Conservation (phyloP, 2,888 invertebrate species). For the Leptinotarsa tumamoca region DNA sequence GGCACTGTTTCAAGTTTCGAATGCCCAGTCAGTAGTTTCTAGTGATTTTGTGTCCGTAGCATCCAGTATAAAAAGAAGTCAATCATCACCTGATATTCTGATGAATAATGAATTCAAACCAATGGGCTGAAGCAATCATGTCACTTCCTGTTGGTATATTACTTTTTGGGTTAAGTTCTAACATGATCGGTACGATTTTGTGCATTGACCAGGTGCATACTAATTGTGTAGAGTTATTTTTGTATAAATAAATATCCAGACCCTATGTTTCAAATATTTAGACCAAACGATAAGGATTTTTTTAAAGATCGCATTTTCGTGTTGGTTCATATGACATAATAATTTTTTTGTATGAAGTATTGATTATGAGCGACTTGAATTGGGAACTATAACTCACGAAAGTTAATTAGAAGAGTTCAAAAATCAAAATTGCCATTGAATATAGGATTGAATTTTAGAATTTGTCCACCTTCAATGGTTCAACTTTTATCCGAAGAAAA, state of each 20-base stretch:
- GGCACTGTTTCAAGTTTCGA: slow-evolving; percentile 54
- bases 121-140: neutral
- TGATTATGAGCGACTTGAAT: no score
- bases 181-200: slow-evolving; percentile 10
- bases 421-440: no score
- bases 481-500: no score
- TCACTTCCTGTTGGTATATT: neutral
- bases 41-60: slow-evolving; percentile 32
- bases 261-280: neutral
- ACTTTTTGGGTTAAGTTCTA: slow-evolving; percentile 31
- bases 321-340: no score
- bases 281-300: neutral
- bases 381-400: no score
- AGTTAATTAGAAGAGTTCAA: no score
- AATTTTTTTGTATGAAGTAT: no score
- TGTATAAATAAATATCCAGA: slow-evolving; percentile 1
- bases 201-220: neutral
- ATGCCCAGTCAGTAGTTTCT: slow-evolving; percentile 44
- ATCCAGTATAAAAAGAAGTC: slow-evolving; percentile 41
- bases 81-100: slow-evolving; percentile 46
- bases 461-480: no score
- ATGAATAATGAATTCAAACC: slow-evolving; percentile 25
- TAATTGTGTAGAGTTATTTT: slow-evolving; percentile 4
- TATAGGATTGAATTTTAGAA: no score
- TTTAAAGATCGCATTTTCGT: no score